A percentile compares a stretch with the other conserved stretches of the same genome.
phyloP scores from a whole-genome alignment of 2,888 invertebrate species.

The Augiades crinisus region DNA sequence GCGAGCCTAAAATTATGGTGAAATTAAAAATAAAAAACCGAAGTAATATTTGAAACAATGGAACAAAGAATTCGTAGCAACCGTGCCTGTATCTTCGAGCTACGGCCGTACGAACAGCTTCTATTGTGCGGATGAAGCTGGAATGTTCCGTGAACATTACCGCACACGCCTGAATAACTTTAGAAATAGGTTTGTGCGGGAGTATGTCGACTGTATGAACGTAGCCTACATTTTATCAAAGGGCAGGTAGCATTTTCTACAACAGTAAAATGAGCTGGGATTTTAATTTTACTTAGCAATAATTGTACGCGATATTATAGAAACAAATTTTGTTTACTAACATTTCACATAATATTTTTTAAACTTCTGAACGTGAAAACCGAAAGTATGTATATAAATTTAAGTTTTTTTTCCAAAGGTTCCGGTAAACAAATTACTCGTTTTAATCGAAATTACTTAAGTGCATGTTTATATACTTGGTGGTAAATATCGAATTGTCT shows the following conservation, averaged over 20 bases:
- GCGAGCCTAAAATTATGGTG: constrained; percentile 11
- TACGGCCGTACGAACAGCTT: constrained; percentile 17
- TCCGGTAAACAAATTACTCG: no score
- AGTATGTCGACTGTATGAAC: constrained; percentile 15
- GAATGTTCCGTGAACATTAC: constrained; percentile 25
- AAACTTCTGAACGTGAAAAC: no score
- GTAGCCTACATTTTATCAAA: constrained; percentile 25
- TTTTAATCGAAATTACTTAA: no score
- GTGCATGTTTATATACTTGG: no score
- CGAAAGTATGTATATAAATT: neutral
- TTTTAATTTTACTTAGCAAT: constrained; percentile 18
- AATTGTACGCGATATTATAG: neutral
- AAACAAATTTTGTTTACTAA: neutral
- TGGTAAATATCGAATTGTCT: no score
- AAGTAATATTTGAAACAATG: constrained; percentile 22
- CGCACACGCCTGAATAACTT: constrained; percentile 19
- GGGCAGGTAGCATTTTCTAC: constrained; percentile 14
- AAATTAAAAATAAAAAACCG: constrained; percentile 23
- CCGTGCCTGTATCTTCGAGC: constrained; percentile 22
- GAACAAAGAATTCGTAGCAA: constrained; percentile 19
- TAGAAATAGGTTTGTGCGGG: constrained; percentile 22
- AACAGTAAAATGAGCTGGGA: constrained; percentile 1
- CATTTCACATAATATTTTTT: no score
- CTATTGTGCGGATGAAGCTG: constrained; percentile 18
- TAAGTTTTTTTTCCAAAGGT: no score